Percentiles rank a stretch among this genome's conserved stretches.
These are phyloP conservation scores for Gallinago stenura DNA, from an alignment of 2,797 vertebrate species.

Conservation along the genomic window DNA sequence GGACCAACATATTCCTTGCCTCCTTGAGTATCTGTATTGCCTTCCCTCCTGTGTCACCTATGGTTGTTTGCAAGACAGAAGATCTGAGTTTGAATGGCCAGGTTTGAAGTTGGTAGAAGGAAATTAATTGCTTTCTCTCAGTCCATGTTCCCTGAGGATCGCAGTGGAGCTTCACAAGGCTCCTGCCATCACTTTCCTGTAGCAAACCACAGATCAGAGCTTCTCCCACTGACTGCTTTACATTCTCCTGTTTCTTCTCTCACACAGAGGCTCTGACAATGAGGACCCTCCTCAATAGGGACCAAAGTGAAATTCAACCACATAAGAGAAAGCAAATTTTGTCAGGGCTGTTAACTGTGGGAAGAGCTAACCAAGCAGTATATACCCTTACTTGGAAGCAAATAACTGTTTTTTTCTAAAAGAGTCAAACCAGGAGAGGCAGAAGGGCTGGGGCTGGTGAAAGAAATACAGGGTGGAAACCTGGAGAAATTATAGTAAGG, in stretches of 20 bases:
- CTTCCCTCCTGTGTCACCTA: neutral
- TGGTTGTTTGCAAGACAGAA: neutral
- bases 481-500: neutral
- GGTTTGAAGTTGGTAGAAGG: neutral
- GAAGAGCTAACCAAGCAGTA: neutral
- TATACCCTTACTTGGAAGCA: neutral
- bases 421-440: neutral
- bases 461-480: neutral
- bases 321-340: neutral
- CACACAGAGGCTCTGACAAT: accelerated
- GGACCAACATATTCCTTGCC: neutral
- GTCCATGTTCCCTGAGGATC: neutral
- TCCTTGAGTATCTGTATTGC: neutral
- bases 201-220: neutral
- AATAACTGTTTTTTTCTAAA: neutral
- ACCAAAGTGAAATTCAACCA: neutral
- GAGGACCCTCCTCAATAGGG: neutral
- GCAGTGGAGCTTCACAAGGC: neutral
- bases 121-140: neutral
- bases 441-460: neutral
- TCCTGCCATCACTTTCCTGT: neutral
- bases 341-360: neutral
- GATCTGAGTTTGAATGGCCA: neutral
- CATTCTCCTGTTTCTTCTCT: neutral
- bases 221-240: neutral